Base-by-base conservation (phyloP, 2,797 vertebrate species). In the Protosalanx chinensis region DNA sequence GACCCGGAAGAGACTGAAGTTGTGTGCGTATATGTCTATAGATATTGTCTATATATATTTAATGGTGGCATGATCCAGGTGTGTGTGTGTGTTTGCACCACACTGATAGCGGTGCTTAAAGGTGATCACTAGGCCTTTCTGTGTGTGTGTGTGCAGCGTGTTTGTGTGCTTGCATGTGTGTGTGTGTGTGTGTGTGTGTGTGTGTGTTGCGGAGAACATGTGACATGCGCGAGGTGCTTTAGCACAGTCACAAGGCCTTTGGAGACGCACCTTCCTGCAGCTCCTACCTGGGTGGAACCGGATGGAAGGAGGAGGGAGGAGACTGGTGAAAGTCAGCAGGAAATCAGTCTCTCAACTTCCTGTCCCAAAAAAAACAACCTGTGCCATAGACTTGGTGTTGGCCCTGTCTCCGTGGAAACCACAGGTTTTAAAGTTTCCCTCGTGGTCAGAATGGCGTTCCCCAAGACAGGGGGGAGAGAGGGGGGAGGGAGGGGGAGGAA, bases 351-450 rank as follows among this genome's bases (percentile, higher is more conserved):
- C 35, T 37, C 37, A 27, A 65, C 66, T 81, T 81, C 79, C 87
- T 90, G 89, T n/a, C 90, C 88, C 23, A 27, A 27, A 27, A 27
- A 89, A 92, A 85, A 82, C 87, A 76, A 84, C 84, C 76, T 74
- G 89, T 89, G 89, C 88, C 90, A 92, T 87, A 65, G 76, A 83
- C 81, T 82, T 41, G 80, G 77, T 83, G 81, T 76, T 72, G 80
- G 77, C 84, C 83, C 79, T 74, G 78, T 76, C 77, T 85, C 75
- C 41, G 53, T 29, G 64, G 37, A 73, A 73, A 61, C 30, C 66
- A 57, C 0, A 61, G 32, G 35, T 60, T 72, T 29, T n/a, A 61
- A 58, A 64, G 51, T 77, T 75, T n/a, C 79, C 32, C 23, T 49
- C 16, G 18, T 33, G 30, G 3, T 80, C 60, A 73, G 16, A 67